Evolutionary conservation across 2,888 invertebrate species (phyloP), one percentile per base, ranked within the genome.

Genomic region (Lasioglossum morio): DNA sequence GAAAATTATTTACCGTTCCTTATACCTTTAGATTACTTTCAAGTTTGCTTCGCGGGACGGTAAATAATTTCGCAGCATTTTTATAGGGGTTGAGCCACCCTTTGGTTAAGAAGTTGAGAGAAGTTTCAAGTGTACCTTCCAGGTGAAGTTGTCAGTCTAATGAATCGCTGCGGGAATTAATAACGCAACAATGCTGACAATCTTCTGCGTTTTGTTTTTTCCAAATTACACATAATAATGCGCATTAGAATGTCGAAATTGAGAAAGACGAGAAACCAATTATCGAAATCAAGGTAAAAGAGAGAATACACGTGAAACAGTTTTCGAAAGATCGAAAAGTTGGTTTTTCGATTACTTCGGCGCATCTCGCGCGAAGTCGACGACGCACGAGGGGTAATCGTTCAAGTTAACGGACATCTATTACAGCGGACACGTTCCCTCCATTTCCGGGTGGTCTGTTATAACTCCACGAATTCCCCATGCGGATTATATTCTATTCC

Each of bases 351-450:
- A 23, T 53, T 53, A 53, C 48, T 53, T 53, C 2, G 23, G 48
- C 48, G 23, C 23, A 2, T 27, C n/a, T 70, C 30, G 53, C 43
- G 69, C 63, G 69, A 69, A 48, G 74, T 43, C 72, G 40, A 53
- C 72, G 30, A 53, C 2, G 23, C 37, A 10, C 27, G 46, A n/a
- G 14, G 16, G 43, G 75, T 74, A 63, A 80, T 80, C 72, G 63
- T 69, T 82, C 78, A 78, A 57, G 34, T 70, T 34, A 63, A 27
- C 63, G 63, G 76, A 66, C 53, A 30, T 76, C 66, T 72, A 80
- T 80, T 83, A 76, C 4, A 27, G 16, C 60, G 75, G 72, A 80
- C 80, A 83, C 43, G 83, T 53, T 83, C 37, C 53, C 37, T 83
- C 76, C 48, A 48, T 48, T 75, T 83, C 63, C 60, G 74, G 79